A percentile compares a stretch with the other conserved stretches of the same genome.
Evolutionary conservation across 2,797 vertebrate genomes (phyloP).

Genomic region (Sparidentex hasta): DNA sequence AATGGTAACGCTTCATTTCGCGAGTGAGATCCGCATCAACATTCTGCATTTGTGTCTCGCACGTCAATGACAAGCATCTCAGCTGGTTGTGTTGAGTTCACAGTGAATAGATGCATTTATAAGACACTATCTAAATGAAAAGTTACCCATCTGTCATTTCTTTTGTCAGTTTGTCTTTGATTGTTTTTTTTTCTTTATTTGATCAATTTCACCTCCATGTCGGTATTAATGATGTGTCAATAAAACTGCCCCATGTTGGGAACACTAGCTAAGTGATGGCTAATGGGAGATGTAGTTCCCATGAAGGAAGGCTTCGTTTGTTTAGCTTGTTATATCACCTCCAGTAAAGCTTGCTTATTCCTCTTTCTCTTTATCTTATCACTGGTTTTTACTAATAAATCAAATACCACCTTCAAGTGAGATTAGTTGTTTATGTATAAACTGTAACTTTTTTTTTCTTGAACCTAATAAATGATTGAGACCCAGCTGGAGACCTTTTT

Average conservation of each 20-base stretch:
- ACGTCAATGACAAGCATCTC: constrained; percentile 13
- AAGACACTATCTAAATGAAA: constrained; percentile 63
- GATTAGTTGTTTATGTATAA: constrained; percentile 92
- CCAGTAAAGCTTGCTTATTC: constrained; percentile 77
- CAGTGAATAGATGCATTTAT: constrained; percentile 30
- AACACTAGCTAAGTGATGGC: constrained; percentile 75
- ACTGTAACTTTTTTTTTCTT: constrained; percentile 92
- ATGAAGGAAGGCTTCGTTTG: constrained; percentile 59
- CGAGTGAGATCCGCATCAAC: constrained; percentile 38
- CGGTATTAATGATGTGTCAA: constrained; percentile 72
- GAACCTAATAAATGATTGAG: constrained; percentile 93
- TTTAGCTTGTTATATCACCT: constrained; percentile 71
- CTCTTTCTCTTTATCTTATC: constrained; percentile 68
- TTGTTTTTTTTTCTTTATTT: constrained; percentile 38
- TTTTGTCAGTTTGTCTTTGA: constrained; percentile 3
- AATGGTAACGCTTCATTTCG: constrained; percentile 57
- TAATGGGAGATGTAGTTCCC: constrained; percentile 62
- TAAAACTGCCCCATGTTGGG: constrained; percentile 68
- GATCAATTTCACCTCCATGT: constrained; percentile 70
- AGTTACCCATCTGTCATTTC: constrained; percentile 32
- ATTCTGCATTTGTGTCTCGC: constrained; percentile 26
- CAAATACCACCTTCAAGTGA: constrained; percentile 83
- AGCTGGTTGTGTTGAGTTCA: constrained; percentile 29
- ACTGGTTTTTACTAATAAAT: constrained; percentile 87
- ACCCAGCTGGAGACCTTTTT: constrained; percentile 67